Evolutionary conservation across 1,140 invertebrate species (phyloP).

Genomic region (Thaumatotibia leucotreta): DNA sequence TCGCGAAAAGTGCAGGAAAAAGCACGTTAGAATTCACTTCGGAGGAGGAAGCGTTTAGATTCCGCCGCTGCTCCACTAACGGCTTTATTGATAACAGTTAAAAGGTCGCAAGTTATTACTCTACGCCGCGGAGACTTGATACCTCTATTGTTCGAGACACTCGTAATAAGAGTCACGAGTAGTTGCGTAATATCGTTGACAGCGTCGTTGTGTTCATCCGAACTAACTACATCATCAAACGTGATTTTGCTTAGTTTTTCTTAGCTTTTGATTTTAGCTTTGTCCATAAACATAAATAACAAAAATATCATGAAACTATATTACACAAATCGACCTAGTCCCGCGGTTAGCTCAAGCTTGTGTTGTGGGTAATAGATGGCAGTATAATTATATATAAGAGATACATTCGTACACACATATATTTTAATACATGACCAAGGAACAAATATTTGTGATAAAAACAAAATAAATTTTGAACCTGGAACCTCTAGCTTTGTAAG

Average conservation of each 20-base stretch:
- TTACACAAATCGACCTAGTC: no score
- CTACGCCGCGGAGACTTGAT: constrained; percentile 30
- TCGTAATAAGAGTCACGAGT: constrained; percentile 70
- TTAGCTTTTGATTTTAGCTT: no score
- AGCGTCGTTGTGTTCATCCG: constrained; percentile 51
- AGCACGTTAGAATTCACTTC: constrained; percentile 56
- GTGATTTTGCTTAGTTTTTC: constrained; percentile 1
- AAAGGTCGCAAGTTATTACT: constrained; percentile 34
- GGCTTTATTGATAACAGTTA: constrained; percentile 29
- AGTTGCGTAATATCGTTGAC: constrained; percentile 62
- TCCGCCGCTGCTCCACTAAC: constrained; percentile 20
- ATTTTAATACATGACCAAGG: no score
- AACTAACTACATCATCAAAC: constrained; percentile 27
- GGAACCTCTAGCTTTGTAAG: no score
- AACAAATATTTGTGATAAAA: no score
- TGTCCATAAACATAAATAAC: no score
- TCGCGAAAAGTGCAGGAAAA: constrained; percentile 52
- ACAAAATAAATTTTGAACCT: no score
- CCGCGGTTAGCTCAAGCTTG: no score
- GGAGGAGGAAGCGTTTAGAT: constrained; percentile 43
- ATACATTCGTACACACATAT: no score
- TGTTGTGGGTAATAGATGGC: no score
- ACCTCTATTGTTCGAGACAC: constrained; percentile 41
- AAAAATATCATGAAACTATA: no score
- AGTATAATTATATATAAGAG: no score